phyloP scores from a whole-genome alignment of 1,140 invertebrate species.

The Pseudomyrmex sp. region DNA sequence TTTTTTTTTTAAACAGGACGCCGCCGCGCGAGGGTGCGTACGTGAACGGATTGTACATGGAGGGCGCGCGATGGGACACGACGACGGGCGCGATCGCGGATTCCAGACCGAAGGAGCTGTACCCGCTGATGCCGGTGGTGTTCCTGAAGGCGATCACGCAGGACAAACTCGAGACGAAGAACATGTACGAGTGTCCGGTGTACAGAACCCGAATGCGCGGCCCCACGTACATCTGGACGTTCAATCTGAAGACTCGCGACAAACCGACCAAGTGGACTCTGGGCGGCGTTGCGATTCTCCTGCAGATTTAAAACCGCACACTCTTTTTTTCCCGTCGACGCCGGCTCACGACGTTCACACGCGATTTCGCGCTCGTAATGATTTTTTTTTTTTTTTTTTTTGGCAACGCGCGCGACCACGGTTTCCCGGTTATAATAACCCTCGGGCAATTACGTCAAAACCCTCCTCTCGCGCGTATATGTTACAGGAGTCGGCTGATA shows the following conservation, averaged over 20 bases:
- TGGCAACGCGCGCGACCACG: not conserved
- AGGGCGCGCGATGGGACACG: constrained; percentile 96
- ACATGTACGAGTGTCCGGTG: constrained; percentile 96
- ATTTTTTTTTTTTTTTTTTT: not conserved
- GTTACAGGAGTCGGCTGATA: not conserved
- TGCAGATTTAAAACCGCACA: constrained; percentile 87
- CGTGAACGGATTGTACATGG: constrained; percentile 96
- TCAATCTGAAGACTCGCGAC: constrained; percentile 96
- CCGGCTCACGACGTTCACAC: constrained; percentile 19
- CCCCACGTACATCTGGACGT: constrained; percentile 98
- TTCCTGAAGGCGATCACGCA: constrained; percentile 94
- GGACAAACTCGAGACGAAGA: constrained; percentile 95
- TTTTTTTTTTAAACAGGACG: constrained; percentile 81
- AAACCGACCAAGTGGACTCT: constrained; percentile 96
- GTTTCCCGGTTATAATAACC: constrained; percentile 38
- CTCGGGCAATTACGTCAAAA: constrained; percentile 35
- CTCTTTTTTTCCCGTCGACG: not conserved
- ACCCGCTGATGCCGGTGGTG: constrained; percentile 96
- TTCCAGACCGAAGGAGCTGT: constrained; percentile 95
- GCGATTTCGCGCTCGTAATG: constrained; percentile 37
- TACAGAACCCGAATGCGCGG: constrained; percentile 96
- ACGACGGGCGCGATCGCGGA: constrained; percentile 91
- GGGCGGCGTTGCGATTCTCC: constrained; percentile 95
- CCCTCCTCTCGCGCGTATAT: not conserved
- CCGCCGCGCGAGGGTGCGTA: constrained; percentile 96